Base-by-base conservation (phyloP, 2,888 invertebrate species). In the Micoletzkya japonica region DNA sequence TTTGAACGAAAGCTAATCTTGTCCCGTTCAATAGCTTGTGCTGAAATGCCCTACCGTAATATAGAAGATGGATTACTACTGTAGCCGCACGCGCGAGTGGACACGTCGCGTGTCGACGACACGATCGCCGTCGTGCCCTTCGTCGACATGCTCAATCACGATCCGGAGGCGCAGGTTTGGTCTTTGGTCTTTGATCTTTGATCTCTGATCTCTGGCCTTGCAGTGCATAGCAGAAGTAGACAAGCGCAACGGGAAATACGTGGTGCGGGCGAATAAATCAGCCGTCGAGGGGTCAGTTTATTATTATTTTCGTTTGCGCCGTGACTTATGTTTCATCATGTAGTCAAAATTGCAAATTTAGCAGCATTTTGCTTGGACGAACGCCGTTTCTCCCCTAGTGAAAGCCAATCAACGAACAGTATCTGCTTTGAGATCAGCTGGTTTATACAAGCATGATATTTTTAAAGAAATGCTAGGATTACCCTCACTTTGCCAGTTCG, bases 81-180 rank as follows among this genome's bases (percentile, higher is more conserved):
- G 37, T 54, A 66, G 64, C 37, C 64, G 7, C 64, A 66, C 37
- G 54, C 64, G 1, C 64, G 52, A 20, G 44, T 66, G 24, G 64
- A 66, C 32, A 49, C 64, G 2, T 54, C 54, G 3, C n/a, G 34
- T 0, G 64, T 66, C 17, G 64, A 66, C 6, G 84, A 84, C 61
- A 77, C 77, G 7, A 73, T 85, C 24, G 85, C 84, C 2, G 74
- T 85, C 10, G 74, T 84, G 52, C 85, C 85, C 17, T 74, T 80
- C 36, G 78, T 85, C 4, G 85, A 85, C 68, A 81, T 85, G 83
- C 72, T 85, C 44, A 85, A 85, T 64, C 85, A 85, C 72, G 70
- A 71, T 28, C 73, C 80, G 20, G 68, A 72, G 1, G 75, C 80
- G 3, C 71, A 76, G 56, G 74, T 74, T 10, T 20, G 54, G 56